Conservation (phyloP, 2,113 vertebrate genomes). For the Brachyistius frenatus region DNA sequence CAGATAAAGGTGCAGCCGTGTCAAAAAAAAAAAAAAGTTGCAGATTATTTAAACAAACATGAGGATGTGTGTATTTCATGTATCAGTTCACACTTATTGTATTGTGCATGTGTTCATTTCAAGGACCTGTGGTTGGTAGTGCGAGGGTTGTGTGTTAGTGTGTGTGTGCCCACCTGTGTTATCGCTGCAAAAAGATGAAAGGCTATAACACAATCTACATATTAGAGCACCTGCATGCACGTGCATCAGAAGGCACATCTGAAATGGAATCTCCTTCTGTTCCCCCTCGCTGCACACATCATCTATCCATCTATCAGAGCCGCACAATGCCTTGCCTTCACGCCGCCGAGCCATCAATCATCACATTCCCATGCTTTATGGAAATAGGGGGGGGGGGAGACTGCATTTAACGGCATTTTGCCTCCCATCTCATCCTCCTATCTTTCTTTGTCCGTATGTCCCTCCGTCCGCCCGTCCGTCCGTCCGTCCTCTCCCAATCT, state of each 20-base stretch:
- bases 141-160: too few relatives aligned
- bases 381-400: conserved; percentile 59
- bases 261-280: conserved; percentile 77
- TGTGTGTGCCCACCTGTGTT: conserved; percentile 1
- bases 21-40: too few relatives aligned
- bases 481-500: conserved; percentile 33
- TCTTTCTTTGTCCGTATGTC: conserved; percentile 23
- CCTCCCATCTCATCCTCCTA: conserved; percentile 33
- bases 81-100: too few relatives aligned
- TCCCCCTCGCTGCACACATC: conserved; percentile 75
- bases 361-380: conserved; percentile 64
- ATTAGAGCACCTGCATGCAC: conserved; percentile 51
- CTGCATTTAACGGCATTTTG: conserved; percentile 63
- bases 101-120: too few relatives aligned
- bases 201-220: conserved; percentile 74
- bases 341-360: conserved; percentile 73
- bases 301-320: conserved; percentile 66
- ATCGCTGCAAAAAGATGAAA: conserved; percentile 59
- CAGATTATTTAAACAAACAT: too few relatives aligned
- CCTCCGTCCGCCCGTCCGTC: not conserved
- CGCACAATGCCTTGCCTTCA: not conserved
- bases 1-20: too few relatives aligned
- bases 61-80: too few relatives aligned
- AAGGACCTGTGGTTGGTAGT: too few relatives aligned
- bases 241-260: conserved; percentile 67